Percentiles rank a stretch among this genome's conserved stretches.
Evolutionary conservation across 2,797 vertebrate genomes (phyloP).

Genomic region (Crenuchus spilurus): DNA sequence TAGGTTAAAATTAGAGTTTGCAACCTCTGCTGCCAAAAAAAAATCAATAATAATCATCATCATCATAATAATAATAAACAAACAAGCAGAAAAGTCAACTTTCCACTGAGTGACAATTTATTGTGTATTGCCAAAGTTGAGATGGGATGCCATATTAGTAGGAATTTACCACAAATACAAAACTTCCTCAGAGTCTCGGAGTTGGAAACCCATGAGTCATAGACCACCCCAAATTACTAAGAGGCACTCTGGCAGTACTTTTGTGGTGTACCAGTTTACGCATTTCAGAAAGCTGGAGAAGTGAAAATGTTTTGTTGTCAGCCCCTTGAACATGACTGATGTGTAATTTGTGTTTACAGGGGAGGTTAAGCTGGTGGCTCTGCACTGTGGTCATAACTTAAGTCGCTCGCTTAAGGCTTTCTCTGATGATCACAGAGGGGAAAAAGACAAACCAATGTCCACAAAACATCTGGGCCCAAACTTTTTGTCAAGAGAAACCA

Average conservation of each 20-base stretch:
- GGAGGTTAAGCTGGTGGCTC: constrained; percentile 25
- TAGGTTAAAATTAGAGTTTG: not conserved
- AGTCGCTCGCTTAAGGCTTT: constrained; percentile 43
- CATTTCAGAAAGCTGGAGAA: constrained; percentile 34
- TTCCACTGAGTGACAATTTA: not conserved
- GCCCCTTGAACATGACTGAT: constrained; percentile 39
- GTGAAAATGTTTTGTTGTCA: constrained; percentile 35
- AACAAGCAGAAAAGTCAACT: constrained; percentile 9
- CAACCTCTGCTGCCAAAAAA: not conserved
- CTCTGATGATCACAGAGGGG: constrained; percentile 7
- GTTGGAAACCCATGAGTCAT: constrained; percentile 32
- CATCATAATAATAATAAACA: not conserved
- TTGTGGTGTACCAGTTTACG: constrained; percentile 32
- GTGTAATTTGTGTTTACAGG: constrained; percentile 43
- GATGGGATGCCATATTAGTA: not conserved
- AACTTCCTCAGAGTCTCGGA: not conserved
- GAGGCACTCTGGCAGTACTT: constrained; percentile 30
- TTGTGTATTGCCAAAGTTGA: not conserved
- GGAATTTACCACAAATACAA: not conserved
- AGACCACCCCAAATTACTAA: constrained; percentile 34
- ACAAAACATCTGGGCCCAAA: constrained; percentile 65
- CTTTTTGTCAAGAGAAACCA: constrained; percentile 66
- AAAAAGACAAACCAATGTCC: constrained; percentile 33
- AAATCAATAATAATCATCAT: too few relatives aligned
- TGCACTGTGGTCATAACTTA: constrained; percentile 40